Conservation (phyloP, 2,113 vertebrate species). For the Phylloscopus trochilus region DNA sequence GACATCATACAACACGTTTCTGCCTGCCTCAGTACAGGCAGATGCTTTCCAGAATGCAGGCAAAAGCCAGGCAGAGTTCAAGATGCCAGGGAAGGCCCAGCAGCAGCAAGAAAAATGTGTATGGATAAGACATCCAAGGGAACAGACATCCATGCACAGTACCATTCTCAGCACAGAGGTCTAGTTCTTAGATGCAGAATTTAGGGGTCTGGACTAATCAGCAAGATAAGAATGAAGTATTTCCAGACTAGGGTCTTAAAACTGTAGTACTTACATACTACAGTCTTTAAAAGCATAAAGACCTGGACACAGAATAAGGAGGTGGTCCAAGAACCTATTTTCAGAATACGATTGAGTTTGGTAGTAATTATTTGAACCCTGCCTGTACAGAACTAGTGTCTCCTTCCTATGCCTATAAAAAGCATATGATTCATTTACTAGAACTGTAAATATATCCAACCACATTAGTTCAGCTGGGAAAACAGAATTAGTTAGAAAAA, state of each 20-base stretch:
- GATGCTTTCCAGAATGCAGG: not conserved
- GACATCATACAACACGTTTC: not conserved
- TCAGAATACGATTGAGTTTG: not conserved
- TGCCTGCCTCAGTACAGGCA: not conserved
- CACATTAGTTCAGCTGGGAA: not conserved
- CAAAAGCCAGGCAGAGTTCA: not conserved
- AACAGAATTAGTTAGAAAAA: not conserved
- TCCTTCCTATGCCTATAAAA: not conserved
- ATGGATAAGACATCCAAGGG: not conserved
- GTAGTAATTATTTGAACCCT: not conserved
- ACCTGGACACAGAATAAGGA: not conserved
- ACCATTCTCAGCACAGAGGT: not conserved
- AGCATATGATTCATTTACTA: not conserved
- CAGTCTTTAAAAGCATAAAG: not conserved
- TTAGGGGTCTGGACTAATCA: not conserved
- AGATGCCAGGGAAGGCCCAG: not conserved
- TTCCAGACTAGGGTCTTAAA: not conserved
- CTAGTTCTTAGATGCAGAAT: not conserved
- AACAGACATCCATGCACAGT: not conserved
- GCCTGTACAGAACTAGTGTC: not conserved
- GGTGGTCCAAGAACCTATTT: not conserved
- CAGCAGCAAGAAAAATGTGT: not conserved
- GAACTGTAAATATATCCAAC: not conserved
- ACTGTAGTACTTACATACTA: not conserved
- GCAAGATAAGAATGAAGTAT: not conserved